Base-by-base conservation (phyloP, 2,888 invertebrate species). In the Lasioglossum figueresi region DNA sequence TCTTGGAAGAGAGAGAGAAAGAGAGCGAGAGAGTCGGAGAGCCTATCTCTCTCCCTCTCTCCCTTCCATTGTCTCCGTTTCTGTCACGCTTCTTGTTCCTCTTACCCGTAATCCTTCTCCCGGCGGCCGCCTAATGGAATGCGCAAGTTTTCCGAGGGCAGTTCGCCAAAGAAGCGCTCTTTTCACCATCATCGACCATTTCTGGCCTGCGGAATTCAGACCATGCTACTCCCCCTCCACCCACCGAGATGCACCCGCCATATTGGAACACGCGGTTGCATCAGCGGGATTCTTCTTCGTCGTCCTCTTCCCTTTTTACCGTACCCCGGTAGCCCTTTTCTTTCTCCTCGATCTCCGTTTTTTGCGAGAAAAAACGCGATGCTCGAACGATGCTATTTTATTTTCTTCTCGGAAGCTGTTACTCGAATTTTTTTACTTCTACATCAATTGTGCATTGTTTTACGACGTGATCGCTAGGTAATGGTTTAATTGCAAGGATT, bases 141-240 rank as follows among this genome's bases (percentile, higher is more conserved):
- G 87, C 89, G 76, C 66, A 73, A 87, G 79, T 89, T 87, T 88
- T 87, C 85, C 82, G 72, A 48, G 40, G 63, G 63, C 72, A 43
- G 82, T 81, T 77, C 45, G 79, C 80, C 80, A 23, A 76, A 76
- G 80, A 66, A 79, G 31, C 52, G 75, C 81, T 43, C 70, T 82
- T 82, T 82, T 85, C 86, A 56, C 76, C 14, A 14, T n/a, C 68
- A 37, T 68, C 40, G 68, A 63, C 88, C 88, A 81, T 88, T 79
- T 86, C 59, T 88, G 88, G 88, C 66, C n/a, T 80, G 78, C 68
- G 86, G 88, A 82, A 88, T 82, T 85, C 83, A 83, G 75, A 83
- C 63, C 81, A 59, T n/a, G 45, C 73, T 31, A n/a, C 45, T 72
- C 66, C 14, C 71, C 6, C 56, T 6, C 74, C 82, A 16, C 19